Percentiles rank a stretch among this genome's conserved stretches.
Evolutionary conservation across 2,797 vertebrate genomes (phyloP).

Genomic region (Phoxinus dragarum): DNA sequence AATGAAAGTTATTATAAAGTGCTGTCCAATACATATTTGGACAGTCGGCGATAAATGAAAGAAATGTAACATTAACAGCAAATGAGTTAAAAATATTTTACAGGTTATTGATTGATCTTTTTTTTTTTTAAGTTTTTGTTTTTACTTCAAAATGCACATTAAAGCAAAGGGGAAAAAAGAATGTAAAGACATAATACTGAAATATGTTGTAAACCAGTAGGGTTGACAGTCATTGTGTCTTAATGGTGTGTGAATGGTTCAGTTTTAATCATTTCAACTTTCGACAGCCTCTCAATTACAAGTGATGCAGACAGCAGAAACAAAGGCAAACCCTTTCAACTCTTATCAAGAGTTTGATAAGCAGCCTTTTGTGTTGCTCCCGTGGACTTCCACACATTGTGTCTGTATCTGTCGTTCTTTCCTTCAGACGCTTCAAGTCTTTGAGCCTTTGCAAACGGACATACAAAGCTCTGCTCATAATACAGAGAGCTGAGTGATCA

Average conservation of each 20-base stretch:
- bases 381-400: conserved; percentile 83
- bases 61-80: background rate
- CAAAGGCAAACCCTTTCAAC: conserved; percentile 45
- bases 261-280: conserved; percentile 33
- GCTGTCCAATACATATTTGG: background rate
- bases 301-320: conserved; percentile 37
- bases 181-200: conserved; percentile 3
- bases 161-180: background rate
- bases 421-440: conserved; percentile 83
- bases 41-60: background rate
- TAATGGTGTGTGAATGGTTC: conserved; percentile 38
- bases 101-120: background rate
- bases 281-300: conserved; percentile 38
- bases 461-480: conserved; percentile 69
- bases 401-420: conserved; percentile 86
- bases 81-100: background rate
- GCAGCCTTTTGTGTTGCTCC: conserved; percentile 82
- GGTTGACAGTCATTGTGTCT: conserved; percentile 29
- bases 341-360: conserved; percentile 53
- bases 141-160: conserved; percentile 50
- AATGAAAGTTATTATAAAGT: background rate
- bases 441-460: conserved; percentile 82
- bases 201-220: conserved; percentile 27
- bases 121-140: background rate
- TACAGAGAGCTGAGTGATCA: conserved; percentile 63